Percentiles rank a stretch among this genome's conserved stretches.
phyloP scores from a whole-genome alignment of 2,113 vertebrate genomes.

The Rhynchopsitta pachyrhyncha region DNA sequence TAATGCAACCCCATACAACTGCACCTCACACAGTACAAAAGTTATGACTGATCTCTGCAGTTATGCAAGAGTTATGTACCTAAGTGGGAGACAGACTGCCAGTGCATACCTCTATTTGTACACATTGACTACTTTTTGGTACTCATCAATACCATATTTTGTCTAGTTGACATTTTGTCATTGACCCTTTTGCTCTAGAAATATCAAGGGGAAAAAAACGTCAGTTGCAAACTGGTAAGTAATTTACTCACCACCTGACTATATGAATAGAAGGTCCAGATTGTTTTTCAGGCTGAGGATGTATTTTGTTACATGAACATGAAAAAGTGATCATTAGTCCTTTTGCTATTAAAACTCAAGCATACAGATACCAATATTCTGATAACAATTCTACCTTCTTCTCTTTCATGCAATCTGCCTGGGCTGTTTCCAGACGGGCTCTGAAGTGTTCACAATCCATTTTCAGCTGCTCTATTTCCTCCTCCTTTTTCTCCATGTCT shows the following conservation, averaged over 20 bases:
- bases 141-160: background rate
- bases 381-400: conserved; percentile 79
- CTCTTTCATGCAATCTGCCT: conserved; percentile 83
- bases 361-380: background rate
- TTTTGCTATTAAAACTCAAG: background rate
- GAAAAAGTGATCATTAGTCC: background rate
- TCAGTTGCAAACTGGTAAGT: background rate
- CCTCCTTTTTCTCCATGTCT: conserved; percentile 79
- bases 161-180: background rate
- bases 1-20: background rate
- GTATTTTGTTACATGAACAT: background rate
- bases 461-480: conserved; percentile 80
- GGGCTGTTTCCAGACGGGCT: conserved; percentile 80
- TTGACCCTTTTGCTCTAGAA: background rate
- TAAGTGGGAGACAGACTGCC: background rate
- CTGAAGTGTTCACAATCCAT: conserved; percentile 85
- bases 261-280: background rate
- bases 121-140: background rate
- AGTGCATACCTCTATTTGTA: background rate
- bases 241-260: background rate
- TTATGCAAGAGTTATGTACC: background rate
- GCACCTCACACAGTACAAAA: background rate
- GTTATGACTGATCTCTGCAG: background rate
- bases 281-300: background rate
- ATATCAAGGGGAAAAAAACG: background rate